Conservation (phyloP, 2,113 vertebrate species). For the Symphodus melops region DNA sequence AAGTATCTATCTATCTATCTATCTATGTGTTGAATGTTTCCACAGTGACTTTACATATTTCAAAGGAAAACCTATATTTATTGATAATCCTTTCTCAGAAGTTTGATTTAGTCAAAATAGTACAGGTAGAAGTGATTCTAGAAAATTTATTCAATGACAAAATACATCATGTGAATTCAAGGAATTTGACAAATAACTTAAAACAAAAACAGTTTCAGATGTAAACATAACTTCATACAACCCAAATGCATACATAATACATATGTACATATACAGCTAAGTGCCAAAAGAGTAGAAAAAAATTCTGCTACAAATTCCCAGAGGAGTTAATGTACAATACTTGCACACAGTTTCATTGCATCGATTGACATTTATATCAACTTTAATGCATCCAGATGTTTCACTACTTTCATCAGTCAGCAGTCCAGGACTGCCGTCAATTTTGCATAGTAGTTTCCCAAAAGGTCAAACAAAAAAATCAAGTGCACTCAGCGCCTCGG, state of each 20-base stretch:
- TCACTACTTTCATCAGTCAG: neutral
- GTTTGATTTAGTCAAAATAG: neutral
- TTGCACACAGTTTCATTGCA: neutral
- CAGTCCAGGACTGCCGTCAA: neutral
- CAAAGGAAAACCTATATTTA: too few species aligned
- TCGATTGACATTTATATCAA: neutral
- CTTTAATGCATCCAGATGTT: neutral
- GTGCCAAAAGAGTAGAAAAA: conserved; percentile 18
- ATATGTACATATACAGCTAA: conserved; percentile 24
- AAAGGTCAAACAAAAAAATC: conserved; percentile 84
- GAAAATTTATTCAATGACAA: conserved; percentile 43
- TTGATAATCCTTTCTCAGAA: neutral
- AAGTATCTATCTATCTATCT: too few species aligned
- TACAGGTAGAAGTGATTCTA: neutral
- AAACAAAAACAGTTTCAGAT: conserved; percentile 1
- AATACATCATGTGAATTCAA: conserved; percentile 20
- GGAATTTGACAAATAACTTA: conserved; percentile 13
- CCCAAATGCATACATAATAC: neutral
- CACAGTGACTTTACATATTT: too few species aligned
- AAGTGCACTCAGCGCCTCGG: conserved; percentile 84
- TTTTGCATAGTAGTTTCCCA: neutral
- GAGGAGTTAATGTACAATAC: neutral
- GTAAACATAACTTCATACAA: conserved; percentile 10
- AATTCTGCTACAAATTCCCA: neutral
- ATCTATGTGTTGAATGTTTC: too few species aligned